A percentile compares a stretch with the other conserved stretches of the same genome.
Conservation (phyloP, 35 echinoderm and acorn worm species). For the Eucidaris tribuloides region DNA sequence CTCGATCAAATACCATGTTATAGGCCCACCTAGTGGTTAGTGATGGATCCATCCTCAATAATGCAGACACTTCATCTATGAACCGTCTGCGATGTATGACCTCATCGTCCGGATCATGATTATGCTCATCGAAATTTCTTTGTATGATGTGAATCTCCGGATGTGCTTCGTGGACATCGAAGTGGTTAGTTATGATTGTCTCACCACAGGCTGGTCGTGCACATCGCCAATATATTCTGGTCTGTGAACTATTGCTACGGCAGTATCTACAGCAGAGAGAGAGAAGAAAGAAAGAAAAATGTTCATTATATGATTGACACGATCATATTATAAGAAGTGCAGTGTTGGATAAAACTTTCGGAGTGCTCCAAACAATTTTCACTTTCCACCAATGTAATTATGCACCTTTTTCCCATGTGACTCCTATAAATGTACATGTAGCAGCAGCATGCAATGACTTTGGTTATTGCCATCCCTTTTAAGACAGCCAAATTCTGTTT, state of each 20-base stretch:
- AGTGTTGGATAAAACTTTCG: too few species aligned
- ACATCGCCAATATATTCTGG: constrained; percentile 24
- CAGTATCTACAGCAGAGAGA: neutral
- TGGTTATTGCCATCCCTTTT: too few species aligned
- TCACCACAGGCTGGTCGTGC: constrained; percentile 11
- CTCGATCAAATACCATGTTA: neutral
- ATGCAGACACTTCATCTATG: neutral
- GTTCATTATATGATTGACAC: too few species aligned
- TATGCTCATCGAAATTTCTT: neutral
- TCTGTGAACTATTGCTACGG: neutral
- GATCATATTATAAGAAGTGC: too few species aligned
- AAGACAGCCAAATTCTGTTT: too few species aligned
- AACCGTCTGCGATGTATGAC: neutral
- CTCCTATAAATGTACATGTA: too few species aligned
- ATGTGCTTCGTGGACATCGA: neutral
- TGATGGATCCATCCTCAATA: constrained; percentile 4
- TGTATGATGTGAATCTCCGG: neutral
- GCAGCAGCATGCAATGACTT: too few species aligned
- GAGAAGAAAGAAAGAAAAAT: neutral
- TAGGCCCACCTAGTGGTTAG: constrained; percentile 9
- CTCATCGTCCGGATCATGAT: neutral
- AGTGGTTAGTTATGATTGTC: constrained; percentile 1
- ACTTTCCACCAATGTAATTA: too few species aligned
- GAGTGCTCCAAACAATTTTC: too few species aligned
- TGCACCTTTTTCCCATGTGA: too few species aligned